Evolutionary conservation across 2,888 invertebrate species (phyloP), one percentile per base, ranked within the genome.

Genomic region (Epinotia ramella): DNA sequence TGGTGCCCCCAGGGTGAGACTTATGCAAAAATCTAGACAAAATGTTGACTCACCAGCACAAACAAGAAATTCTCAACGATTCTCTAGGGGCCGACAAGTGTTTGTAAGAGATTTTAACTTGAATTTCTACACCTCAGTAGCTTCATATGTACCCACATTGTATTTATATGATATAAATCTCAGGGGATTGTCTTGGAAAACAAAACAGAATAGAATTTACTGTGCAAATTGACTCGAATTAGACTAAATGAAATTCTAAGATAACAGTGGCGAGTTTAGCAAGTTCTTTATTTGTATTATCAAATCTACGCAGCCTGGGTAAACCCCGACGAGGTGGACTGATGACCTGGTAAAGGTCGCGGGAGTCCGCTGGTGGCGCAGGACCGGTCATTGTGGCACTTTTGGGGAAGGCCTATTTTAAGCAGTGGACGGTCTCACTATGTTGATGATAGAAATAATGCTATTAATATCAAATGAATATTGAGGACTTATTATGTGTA

Each of bases 101-200:
- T 73, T 67, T 62, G 49, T 60, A 69, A 59, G 69, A 69, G 69
- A 69, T 69, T 69, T 69, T 59, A 68, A 44, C 68, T 68, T 44
- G 20, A 68, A 24, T 59, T 33, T 44, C 44, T 46, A 16, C 68
- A 57, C n/a, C 59, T 68, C 40, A 59, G 57, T 68, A 59, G 20
- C 33, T 33, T 6, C 13, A 24, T 59, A 5, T 24, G 24, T 49
- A 28, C n/a, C 11, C 13, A 40, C 12, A 40, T 7, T 60, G 12
- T 69, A 46, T 71, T 33, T n/a, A 53, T 71, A 63, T 63, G 5
- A 33, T 60, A 46, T 28, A 12, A 62, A 12, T 46, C 69, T 69
- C 59, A 12, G 46, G 44, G 16, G 69, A 16, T 66, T 65, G 65
- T 49, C 28, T 66, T 66, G 28, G 53, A 66, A 53, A 33, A 16